Percentiles rank a stretch among this genome's conserved stretches.
phyloP scores from a whole-genome alignment of 2,113 vertebrate species.

The Rana temporaria region DNA sequence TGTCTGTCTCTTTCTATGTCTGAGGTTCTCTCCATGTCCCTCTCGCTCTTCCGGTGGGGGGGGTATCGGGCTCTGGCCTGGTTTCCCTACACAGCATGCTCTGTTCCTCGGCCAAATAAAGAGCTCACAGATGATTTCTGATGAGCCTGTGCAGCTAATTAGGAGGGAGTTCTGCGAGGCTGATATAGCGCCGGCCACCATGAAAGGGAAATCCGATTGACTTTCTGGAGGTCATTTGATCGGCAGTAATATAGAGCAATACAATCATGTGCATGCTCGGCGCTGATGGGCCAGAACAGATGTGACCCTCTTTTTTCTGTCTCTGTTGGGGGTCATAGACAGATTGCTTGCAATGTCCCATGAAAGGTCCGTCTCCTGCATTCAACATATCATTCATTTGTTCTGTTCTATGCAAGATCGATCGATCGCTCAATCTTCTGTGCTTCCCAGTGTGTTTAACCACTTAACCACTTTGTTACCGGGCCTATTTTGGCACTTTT shows the following conservation, averaged over 20 bases:
- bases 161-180: slow-evolving; percentile 45
- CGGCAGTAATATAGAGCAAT: slow-evolving; percentile 7
- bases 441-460: too few species aligned
- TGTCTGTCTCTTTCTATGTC: slow-evolving; percentile 30
- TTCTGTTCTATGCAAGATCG: too few species aligned
- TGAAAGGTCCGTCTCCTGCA: not conserved
- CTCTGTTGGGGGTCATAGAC: not conserved
- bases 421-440: too few species aligned
- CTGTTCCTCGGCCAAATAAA: slow-evolving; percentile 52
- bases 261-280: not conserved
- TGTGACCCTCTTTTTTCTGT: not conserved
- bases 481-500: too few species aligned
- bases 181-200: slow-evolving; percentile 16
- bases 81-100: slow-evolving; percentile 57
- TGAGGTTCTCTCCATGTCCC: slow-evolving; percentile 8
- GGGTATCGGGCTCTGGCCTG: slow-evolving; percentile 52
- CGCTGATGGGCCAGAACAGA: not conserved
- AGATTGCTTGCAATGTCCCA: not conserved
- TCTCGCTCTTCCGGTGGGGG: slow-evolving; percentile 34
- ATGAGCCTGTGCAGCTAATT: slow-evolving; percentile 56
- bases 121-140: slow-evolving; percentile 55
- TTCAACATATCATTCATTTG: not conserved
- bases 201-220: slow-evolving; percentile 20
- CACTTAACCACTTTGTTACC: too few species aligned
- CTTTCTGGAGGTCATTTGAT: slow-evolving; percentile 28